These are phyloP conservation scores for Cheirogaleus major DNA, from an alignment of 2,797 vertebrate species.

Conservation along the genomic window DNA sequence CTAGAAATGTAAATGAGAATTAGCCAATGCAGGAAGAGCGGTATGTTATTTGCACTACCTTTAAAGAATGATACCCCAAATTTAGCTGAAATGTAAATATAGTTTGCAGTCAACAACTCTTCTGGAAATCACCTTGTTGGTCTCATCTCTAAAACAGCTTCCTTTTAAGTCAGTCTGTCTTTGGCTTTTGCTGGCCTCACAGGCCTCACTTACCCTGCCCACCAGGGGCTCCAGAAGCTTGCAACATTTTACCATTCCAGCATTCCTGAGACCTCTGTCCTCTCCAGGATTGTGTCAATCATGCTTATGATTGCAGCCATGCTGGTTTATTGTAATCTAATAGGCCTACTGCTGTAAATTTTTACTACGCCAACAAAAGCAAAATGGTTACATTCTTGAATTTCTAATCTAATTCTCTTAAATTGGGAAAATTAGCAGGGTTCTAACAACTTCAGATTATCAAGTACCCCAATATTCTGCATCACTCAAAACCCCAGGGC, in stretches of 20 bases:
- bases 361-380: background rate
- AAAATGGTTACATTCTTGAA: background rate
- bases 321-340: background rate
- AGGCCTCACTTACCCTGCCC: background rate
- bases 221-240: background rate
- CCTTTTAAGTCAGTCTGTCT: background rate
- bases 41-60: background rate
- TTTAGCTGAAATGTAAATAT: background rate
- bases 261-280: background rate
- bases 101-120: background rate
- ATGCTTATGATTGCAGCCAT: background rate
- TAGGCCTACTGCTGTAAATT: background rate
- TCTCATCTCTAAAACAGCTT: background rate
- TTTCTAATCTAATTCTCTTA: background rate
- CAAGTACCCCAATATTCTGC: background rate
- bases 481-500: background rate
- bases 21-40: background rate
- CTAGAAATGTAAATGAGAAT: background rate
- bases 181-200: background rate
- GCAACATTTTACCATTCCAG: background rate
- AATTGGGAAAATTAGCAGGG: background rate
- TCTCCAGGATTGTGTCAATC: background rate
- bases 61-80: background rate
- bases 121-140: background rate
- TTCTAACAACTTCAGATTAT: background rate